Percentiles rank a stretch among this genome's conserved stretches.
Conservation (phyloP, 2,113 vertebrate species). For the Cheirogaleus medius region DNA sequence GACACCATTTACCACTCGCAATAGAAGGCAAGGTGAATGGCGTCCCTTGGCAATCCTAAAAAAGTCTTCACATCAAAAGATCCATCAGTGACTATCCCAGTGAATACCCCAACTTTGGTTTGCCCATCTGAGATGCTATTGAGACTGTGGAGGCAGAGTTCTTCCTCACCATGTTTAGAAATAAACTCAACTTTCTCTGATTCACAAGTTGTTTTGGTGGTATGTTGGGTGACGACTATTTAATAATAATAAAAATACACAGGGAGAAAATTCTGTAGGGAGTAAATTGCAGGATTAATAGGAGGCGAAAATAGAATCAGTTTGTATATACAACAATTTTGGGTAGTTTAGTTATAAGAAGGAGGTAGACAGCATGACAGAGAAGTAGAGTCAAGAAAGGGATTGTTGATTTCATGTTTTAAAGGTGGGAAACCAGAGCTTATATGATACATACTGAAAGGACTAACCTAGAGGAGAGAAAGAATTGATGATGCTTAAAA, state of each 20-base stretch:
- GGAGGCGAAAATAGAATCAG: background rate
- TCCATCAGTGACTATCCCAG: no score
- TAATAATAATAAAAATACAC: background rate
- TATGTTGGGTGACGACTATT: background rate
- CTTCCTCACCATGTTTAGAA: background rate
- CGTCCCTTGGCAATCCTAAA: background rate
- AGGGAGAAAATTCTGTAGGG: background rate
- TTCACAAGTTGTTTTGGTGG: no score
- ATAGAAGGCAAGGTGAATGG: background rate
- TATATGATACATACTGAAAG: background rate
- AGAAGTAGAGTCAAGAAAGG: no score
- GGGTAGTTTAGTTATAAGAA: background rate
- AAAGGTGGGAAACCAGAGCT: background rate
- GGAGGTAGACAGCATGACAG: background rate
- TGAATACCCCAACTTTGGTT: no score
- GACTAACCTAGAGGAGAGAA: background rate
- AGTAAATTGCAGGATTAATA: background rate
- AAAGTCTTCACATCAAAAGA: background rate
- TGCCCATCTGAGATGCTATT: background rate
- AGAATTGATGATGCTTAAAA: background rate
- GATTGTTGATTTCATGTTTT: background rate
- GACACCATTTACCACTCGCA: background rate
- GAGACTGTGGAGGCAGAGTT: background rate
- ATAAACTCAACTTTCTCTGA: background rate
- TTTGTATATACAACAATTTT: background rate